Evolutionary conservation across 2,888 invertebrate genomes (phyloP), one percentile per base, ranked within the genome.

Genomic region (Troilus luridus): DNA sequence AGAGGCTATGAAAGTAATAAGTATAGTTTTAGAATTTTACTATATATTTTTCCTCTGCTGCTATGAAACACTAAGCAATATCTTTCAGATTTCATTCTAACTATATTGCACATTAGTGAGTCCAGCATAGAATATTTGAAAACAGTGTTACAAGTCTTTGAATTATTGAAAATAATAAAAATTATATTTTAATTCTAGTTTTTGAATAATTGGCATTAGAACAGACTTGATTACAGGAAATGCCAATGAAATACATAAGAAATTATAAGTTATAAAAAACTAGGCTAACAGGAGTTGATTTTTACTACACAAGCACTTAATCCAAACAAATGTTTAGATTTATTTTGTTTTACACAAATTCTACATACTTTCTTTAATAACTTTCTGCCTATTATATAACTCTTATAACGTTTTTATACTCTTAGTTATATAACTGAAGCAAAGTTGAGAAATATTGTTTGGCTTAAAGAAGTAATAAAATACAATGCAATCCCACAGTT

Each of bases 1-100:
- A 41, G 72, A 77, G 72, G 27, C 17, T 77, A 77, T 77, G 72
- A 77, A 77, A 77, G 72, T 77, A 77, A 41, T 77, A 77, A 77
- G 72, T 77, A 77, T 77, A 77, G 72, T 77, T 77, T 77, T 77
- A 41, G 17, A 27, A 77, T 77, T 77, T 27, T 27, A 14, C 8
- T 17, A 41, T 77, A 19, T 41, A 17, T 41, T 17, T 41, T 17
- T 12, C 9, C 72, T 10, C 72, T 17, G 41, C 9, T 77, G 7
- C 72, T 41, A 41, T 77, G 72, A 14, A 41, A 17, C 0, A 41
- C 72, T 77, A 7, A 41, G 17, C 27, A 41, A 21, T 41, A 77
- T 6, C 67, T 41, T 77, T 41, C 72, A 77, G 41, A 41, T 77
- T 77, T 77, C 41, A 77, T 77, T 77, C 14, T 10, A 27, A 5